Percentiles rank a stretch among this genome's conserved stretches.
Evolutionary conservation across 2,888 invertebrate genomes (phyloP).

Genomic region (Coleophora flavipennella): DNA sequence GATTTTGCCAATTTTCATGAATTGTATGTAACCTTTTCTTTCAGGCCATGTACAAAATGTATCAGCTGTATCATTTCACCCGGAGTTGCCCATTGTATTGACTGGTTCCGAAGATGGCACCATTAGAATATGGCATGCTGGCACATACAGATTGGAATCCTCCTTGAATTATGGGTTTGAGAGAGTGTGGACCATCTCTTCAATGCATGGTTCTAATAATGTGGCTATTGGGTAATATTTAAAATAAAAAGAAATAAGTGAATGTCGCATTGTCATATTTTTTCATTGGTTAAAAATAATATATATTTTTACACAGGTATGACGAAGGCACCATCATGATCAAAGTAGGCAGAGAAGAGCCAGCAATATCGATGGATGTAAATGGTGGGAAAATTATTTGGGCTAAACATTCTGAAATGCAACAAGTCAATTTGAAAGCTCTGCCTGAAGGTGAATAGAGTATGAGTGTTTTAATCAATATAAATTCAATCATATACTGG

Average conservation of each 20-base stretch:
- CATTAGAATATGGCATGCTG: constrained; percentile 98
- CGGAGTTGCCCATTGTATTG: constrained; percentile 95
- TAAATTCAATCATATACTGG: no score
- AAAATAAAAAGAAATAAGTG: no score
- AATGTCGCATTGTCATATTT: neutral
- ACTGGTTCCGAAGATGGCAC: constrained; percentile 99
- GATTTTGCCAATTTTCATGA: neutral
- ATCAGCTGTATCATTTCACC: constrained; percentile 96
- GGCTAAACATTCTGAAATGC: constrained; percentile 98
- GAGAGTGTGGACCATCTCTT: constrained; percentile 96
- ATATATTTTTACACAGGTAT: constrained; percentile 71
- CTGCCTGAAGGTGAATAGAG: constrained; percentile 76
- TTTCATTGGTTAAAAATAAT: constrained; percentile 1
- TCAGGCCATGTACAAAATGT: constrained; percentile 96
- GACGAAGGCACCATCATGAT: constrained; percentile 97
- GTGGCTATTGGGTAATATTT: constrained; percentile 86
- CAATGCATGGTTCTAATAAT: constrained; percentile 94
- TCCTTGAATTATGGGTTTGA: constrained; percentile 98
- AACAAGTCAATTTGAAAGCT: constrained; percentile 94
- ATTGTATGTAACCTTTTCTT: constrained; percentile 1
- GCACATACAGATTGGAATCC: constrained; percentile 96
- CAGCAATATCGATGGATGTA: constrained; percentile 99
- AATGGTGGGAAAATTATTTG: constrained; percentile 99
- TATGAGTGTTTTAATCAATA: no score
- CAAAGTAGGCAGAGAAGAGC: constrained; percentile 98